phyloP scores from a whole-genome alignment of 2,888 invertebrate genomes.

The Muschampia plurimacula region DNA sequence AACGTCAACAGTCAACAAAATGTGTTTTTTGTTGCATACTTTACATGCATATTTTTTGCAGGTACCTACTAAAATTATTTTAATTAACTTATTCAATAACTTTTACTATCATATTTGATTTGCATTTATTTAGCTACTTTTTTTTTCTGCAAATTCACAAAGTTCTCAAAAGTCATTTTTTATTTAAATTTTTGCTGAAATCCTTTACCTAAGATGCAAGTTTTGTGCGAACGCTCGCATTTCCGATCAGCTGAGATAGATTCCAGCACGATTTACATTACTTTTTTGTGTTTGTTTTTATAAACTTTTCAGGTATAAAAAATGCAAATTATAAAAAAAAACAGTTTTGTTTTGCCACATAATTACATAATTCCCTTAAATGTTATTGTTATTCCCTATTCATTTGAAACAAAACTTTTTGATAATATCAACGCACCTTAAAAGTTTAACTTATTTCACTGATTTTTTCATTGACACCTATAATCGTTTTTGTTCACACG shows the following conservation, averaged over 20 bases:
- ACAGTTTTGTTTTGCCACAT: neutral
- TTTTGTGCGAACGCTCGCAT: slow-evolving; percentile 57
- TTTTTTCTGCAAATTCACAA: neutral
- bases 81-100: neutral
- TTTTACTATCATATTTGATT: neutral
- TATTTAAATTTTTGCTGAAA: neutral
- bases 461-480: slow-evolving; percentile 45
- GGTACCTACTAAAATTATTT: slow-evolving; percentile 11
- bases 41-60: slow-evolving; percentile 28
- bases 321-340: neutral
- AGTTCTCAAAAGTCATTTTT: neutral
- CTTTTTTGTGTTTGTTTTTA: slow-evolving; percentile 16
- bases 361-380: neutral
- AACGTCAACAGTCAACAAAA: slow-evolving; percentile 74
- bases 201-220: slow-evolving; percentile 59
- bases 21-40: slow-evolving; percentile 61
- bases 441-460: slow-evolving; percentile 41
- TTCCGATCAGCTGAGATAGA: slow-evolving; percentile 63
- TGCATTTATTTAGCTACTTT: neutral
- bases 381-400: neutral
- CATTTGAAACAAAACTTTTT: slow-evolving; percentile 26
- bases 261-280: slow-evolving; percentile 25
- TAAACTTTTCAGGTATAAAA: slow-evolving; percentile 7
- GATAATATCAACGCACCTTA: slow-evolving; percentile 49
- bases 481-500: slow-evolving; percentile 18